Evolutionary conservation across 1,140 invertebrate species (phyloP), one percentile per base, ranked within the genome.

Genomic region (Zaprionus lachaisei): DNA sequence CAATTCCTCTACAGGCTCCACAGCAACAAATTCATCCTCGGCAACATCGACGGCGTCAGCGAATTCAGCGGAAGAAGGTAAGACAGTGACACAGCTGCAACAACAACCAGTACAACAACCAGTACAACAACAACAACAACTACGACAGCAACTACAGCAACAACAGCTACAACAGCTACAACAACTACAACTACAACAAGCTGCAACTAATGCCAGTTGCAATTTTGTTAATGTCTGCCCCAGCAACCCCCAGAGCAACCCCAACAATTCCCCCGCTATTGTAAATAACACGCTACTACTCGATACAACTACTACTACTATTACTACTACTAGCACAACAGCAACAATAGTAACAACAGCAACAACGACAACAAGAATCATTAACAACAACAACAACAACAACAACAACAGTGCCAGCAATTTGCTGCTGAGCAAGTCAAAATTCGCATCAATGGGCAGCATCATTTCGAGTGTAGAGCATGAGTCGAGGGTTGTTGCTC

Each of bases 61-160:
- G 14, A 80, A 84, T 44, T 86, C 86, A 17, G 80, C 77, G 57
- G 91, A 92, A 87, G 91, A 92, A 92, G 91, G 91, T 92, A 92
- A 92, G 91, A 69, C 47, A 69, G 58, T 61, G 61, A 5, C 51
- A 28, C 41, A 34, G 49, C 38, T 47, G 28, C 26, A 56, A 31
- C 75, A 62, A 51, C 44, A 62, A 41, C 24, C 64, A 65, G 31
- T 20, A 51, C 55, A 54, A n/a, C n/a, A n/a, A n/a, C n/a, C n/a
- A n/a, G n/a, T n/a, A 68, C 9, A 54, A 41, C n/a, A 67, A n/a
- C 57, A 55, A 63, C 12, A 71, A 49, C 61, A 63, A 51, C 56
- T 64, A 28, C 37, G 20, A 11, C 34, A 51, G 17, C 63, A n/a
- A 17, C 44, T 4, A n/a, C 14, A 41, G 38, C 51, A 11, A 66